Evolutionary conservation across 2,113 vertebrate species (phyloP).

Genomic region (Brachyhypopomus gauderio): DNA sequence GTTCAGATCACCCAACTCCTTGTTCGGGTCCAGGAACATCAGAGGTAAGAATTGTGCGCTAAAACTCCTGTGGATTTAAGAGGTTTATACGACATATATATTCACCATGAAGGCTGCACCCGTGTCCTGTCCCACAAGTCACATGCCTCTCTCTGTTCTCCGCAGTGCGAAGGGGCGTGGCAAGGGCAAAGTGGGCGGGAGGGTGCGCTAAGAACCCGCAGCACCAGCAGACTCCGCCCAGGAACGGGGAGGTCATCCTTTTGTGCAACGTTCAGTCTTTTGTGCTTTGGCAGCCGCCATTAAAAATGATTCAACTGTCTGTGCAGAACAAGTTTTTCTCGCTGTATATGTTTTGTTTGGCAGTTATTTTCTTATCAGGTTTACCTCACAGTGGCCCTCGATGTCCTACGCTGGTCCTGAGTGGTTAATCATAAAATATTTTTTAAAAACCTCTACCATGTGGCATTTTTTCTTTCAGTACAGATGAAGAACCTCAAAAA

Average conservation of each 20-base stretch:
- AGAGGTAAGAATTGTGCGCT: slow-evolving; percentile 61
- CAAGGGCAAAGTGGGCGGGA: slow-evolving; percentile 72
- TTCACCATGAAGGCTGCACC: too few species aligned
- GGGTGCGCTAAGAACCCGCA: slow-evolving; percentile 67
- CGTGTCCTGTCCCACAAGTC: too few species aligned
- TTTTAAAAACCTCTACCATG: neutral
- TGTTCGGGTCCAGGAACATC: slow-evolving; percentile 70
- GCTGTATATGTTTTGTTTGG: slow-evolving; percentile 29
- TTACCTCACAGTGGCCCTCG: slow-evolving; percentile 10
- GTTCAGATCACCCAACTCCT: slow-evolving; percentile 75
- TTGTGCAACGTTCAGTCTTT: slow-evolving; percentile 42
- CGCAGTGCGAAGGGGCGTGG: slow-evolving; percentile 74
- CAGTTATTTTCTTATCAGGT: neutral
- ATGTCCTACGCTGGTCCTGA: neutral
- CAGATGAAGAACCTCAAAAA: too few species aligned
- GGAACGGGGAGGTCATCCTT: slow-evolving; percentile 9
- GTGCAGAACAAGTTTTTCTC: neutral
- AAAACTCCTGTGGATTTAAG: neutral
- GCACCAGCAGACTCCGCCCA: neutral
- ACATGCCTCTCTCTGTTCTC: slow-evolving; percentile 1
- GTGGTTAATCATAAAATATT: neutral
- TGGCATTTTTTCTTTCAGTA: too few species aligned
- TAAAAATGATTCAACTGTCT: slow-evolving; percentile 1
- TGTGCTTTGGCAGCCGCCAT: slow-evolving; percentile 13
- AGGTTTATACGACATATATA: too few species aligned